Percentiles rank a stretch among this genome's conserved stretches.
These are phyloP conservation scores for Tholera decimalis DNA, from an alignment of 2,888 invertebrate species.

Conservation along the genomic window DNA sequence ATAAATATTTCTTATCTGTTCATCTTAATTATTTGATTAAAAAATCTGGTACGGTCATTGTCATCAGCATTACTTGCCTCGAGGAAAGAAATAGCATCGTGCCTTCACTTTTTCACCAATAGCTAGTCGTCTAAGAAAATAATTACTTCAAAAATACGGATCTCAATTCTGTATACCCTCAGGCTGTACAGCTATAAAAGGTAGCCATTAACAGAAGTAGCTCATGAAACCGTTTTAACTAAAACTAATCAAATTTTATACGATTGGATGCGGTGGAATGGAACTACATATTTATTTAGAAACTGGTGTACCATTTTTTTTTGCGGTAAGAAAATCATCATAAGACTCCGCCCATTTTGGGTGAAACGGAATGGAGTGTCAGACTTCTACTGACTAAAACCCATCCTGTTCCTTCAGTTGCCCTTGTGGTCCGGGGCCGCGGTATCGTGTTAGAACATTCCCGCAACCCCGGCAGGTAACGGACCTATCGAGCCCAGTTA, in stretches of 20 bases:
- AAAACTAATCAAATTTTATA: constrained; percentile 18
- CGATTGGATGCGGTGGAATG: constrained; percentile 2
- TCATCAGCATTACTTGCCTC: background rate
- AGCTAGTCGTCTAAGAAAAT: background rate
- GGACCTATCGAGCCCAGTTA: no score
- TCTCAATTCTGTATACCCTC: constrained; percentile 15
- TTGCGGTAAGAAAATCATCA: no score
- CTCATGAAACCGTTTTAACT: constrained; percentile 45
- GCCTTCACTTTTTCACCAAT: background rate
- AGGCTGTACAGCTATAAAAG: constrained; percentile 7
- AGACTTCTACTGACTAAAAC: no score
- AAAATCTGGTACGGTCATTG: background rate
- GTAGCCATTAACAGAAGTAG: constrained; percentile 13
- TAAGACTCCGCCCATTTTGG: no score
- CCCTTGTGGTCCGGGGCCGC: no score
- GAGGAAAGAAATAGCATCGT: background rate
- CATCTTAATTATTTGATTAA: no score
- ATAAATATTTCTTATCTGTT: no score
- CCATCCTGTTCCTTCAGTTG: no score
- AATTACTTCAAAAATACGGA: constrained; percentile 10
- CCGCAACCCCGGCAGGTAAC: no score
- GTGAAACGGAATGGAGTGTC: no score
- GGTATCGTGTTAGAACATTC: no score
- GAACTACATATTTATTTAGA: background rate
- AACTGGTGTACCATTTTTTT: constrained; percentile 19